Percentiles rank a stretch among this genome's conserved stretches.
phyloP scores from a whole-genome alignment of 2,888 invertebrate genomes.

The Amblyteles armatorius region DNA sequence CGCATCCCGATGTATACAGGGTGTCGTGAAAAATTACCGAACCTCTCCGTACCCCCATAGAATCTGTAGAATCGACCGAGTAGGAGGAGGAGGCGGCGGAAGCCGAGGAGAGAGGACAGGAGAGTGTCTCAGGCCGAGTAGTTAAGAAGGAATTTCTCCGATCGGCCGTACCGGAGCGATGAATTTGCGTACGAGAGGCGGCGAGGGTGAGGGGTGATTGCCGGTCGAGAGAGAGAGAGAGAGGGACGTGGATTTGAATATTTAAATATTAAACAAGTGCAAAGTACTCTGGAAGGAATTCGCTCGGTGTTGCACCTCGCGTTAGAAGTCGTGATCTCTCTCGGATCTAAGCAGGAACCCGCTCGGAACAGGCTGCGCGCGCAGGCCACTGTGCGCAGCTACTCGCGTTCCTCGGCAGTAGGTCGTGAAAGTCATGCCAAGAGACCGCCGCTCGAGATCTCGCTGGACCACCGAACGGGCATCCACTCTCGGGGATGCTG shows the following conservation, averaged over 20 bases:
- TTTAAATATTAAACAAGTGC: constrained; percentile 48
- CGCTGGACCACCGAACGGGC: constrained; percentile 13
- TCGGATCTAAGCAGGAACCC: constrained; percentile 11
- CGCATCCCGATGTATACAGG: constrained; percentile 63
- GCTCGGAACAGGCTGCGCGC: background rate
- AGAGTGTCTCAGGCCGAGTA: constrained; percentile 6
- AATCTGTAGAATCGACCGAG: background rate
- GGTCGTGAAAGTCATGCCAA: constrained; percentile 52
- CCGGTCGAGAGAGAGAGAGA: constrained; percentile 3
- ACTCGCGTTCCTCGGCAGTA: constrained; percentile 22
- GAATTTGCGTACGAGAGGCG: constrained; percentile 37
- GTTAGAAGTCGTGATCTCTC: background rate
- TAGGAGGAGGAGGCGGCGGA: no score
- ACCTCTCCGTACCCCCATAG: constrained; percentile 14
- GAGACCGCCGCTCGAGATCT: constrained; percentile 10
- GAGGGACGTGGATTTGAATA: constrained; percentile 16
- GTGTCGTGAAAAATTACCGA: constrained; percentile 69
- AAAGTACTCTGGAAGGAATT: background rate
- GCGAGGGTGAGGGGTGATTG: background rate
- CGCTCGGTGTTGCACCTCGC: background rate
- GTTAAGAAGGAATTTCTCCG: constrained; percentile 38
- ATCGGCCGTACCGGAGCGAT: constrained; percentile 23
- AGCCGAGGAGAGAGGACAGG: background rate
- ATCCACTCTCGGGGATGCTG: constrained; percentile 22
- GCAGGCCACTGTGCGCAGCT: background rate